These are phyloP conservation scores for Accipiter cooperii DNA, from an alignment of 2,113 vertebrate species.

Conservation along the genomic window DNA sequence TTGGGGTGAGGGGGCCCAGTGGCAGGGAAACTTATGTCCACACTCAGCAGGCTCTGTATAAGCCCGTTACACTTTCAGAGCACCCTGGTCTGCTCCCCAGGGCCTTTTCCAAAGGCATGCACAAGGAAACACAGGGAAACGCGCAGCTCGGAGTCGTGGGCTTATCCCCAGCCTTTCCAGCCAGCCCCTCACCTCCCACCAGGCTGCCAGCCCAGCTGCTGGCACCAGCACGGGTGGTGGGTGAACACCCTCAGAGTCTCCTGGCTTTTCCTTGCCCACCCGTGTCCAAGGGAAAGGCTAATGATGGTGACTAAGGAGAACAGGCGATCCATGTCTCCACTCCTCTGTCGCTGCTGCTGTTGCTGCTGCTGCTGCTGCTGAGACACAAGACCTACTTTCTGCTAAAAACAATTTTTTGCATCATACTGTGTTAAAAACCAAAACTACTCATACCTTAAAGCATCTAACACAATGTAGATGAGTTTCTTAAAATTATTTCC, in stretches of 20 bases:
- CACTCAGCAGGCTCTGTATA: neutral
- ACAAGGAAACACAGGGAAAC: neutral
- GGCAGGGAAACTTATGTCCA: rapidly evolving
- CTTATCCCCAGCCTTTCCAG: neutral
- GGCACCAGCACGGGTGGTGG: neutral
- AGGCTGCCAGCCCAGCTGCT: neutral
- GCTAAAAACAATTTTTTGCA: neutral
- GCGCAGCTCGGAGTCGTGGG: neutral
- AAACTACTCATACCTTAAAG: neutral
- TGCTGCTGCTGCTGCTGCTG: neutral
- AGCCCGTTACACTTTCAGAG: neutral
- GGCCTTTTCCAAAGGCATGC: neutral
- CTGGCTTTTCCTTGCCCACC: neutral
- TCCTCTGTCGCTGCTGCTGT: neutral
- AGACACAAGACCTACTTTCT: neutral
- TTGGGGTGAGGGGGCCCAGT: neutral
- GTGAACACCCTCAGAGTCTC: neutral
- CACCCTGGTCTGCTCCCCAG: neutral
- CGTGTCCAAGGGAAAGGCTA: neutral
- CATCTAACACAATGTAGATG: neutral
- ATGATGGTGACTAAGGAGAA: neutral
- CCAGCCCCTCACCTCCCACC: neutral
- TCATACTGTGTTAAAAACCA: neutral
- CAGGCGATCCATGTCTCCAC: neutral
- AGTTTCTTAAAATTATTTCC: neutral